Evolutionary conservation across 2,113 vertebrate species (phyloP), one percentile per base, ranked within the genome.

Genomic region (Rhinolophus ferrumequinum): DNA sequence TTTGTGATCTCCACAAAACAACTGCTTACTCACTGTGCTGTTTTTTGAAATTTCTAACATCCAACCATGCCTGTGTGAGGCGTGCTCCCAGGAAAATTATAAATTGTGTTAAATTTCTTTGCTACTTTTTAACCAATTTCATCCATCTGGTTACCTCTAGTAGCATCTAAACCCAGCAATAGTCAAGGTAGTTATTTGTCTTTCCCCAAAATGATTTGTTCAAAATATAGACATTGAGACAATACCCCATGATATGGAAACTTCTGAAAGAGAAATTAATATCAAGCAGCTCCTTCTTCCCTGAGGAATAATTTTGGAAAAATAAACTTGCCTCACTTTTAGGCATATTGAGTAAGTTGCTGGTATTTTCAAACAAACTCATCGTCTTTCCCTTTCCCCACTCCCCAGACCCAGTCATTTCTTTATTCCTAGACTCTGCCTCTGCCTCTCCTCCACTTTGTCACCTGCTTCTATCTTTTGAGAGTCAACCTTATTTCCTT

Each of bases 201-300:
- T 75, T 79, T 12, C 62, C 56, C 14, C 19, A 62, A 3, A 83
- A 19, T 90, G 35, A 54, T 88, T 93, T 93, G 33, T 88, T 97
- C 62, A 87, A 83, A 94, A 93, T 94, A 60, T 7, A 86, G 79
- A 70, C 90, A 38, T 47, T 76, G 44, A 84, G 38, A 41, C 86
- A 72, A 35, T 79, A 6, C n/a, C 35, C n/a, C 24, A 62, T 73
- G 56, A 66, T 64, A 60, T 54, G 4, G 81, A 76, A 91, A 52
- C 33, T 33, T 92, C 66, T 64, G 69, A 87, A 91, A 76, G 54
- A 72, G 77, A 66, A 64, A 69, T 79, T 60, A 67, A 82, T 84
- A 52, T 38, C 15, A 81, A 91, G 70, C 35, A 47, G 28, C 28
- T 75, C 8, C 50, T 66, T 76, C 50, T 93, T 80, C 38, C n/a